Conservation (phyloP, 2,888 invertebrate genomes). For the Diloba caeruleocephala region DNA sequence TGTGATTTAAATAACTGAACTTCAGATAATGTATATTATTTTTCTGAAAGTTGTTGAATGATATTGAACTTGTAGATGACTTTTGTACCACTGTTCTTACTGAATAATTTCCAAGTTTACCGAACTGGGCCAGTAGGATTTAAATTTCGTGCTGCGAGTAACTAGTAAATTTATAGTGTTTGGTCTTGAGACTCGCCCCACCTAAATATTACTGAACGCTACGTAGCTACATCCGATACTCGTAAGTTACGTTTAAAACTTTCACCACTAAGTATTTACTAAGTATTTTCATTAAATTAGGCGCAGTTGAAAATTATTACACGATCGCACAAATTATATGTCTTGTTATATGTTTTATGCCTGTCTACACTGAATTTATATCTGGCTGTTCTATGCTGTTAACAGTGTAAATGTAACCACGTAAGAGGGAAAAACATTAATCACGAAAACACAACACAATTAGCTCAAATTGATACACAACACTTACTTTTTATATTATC, state of each 20-base stretch:
- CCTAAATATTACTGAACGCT: constrained; percentile 55
- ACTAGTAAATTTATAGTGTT: constrained; percentile 68
- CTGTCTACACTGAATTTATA: no score
- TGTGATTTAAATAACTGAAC: constrained; percentile 8
- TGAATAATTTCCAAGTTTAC: not conserved
- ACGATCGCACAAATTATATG: constrained; percentile 5
- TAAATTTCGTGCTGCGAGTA: constrained; percentile 51
- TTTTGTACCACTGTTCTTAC: not conserved
- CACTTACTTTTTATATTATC: no score
- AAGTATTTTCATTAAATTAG: constrained; percentile 36
- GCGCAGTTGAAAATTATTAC: constrained; percentile 15
- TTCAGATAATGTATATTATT: no score
- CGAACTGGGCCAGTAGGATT: constrained; percentile 34
- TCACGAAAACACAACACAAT: no score
- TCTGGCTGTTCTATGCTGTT: no score
- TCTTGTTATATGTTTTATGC: no score
- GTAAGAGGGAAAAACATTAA: no score
- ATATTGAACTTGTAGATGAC: no score
- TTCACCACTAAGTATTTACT: constrained; percentile 31
- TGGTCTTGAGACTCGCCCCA: constrained; percentile 55
- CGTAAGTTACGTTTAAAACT: constrained; percentile 62
- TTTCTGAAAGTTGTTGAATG: not conserved
- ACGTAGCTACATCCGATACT: constrained; percentile 54
- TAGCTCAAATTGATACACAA: no score
- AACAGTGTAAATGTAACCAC: no score